Base-by-base conservation (phyloP, 2,797 vertebrate species). In the Orientallactaga sibirica region DNA sequence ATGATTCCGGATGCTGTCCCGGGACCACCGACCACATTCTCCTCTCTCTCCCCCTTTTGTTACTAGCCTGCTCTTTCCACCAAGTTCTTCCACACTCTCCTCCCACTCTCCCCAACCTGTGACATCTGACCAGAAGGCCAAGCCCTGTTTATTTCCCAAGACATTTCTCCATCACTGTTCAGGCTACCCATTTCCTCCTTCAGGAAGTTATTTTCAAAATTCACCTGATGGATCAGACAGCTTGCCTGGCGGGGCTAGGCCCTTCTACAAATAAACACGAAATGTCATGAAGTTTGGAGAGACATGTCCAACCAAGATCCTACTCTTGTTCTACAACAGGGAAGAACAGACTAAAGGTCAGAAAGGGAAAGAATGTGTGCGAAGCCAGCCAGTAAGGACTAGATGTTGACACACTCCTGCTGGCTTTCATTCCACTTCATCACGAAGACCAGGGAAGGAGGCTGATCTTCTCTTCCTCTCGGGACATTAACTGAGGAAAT, bases 61-160 rank as follows among this genome's bases (percentile, higher is more conserved):
- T 25, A 1, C 20, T 80, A 58, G 12, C 1, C 41, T 16, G 3
- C 43, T 79, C 68, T 71, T 90, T 79, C 79, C 24, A 5, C n/a
- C 7, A 7, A 64, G 58, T 73, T 12, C 52, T 67, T 71, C 80
- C 75, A 83, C 43, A 71, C 20, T n/a, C 70, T 41, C 41, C 1
- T 66, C 79, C 71, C 62, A 76, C 76, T 71, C 58, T n/a, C 43
- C 48, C 73, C 20, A 75, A 27, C 19, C 24, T 61, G 64, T 20
- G 58, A 58, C 84, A 90, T 55, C 52, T 41, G 70, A 90, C 66
- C 61, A 1, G 1, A 68, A 79, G 20, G 67, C 67, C 58, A 80
- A 68, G 14, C 29, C 41, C 91, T 64, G 86, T 71, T 89, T 77
- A 41, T 75, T 82, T 83, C 93, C 78, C 48, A 75, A 90, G 62